Percentiles rank a stretch among this genome's conserved stretches.
Evolutionary conservation across 2,113 vertebrate species (phyloP).

Genomic region (Heptranchias perlo): DNA sequence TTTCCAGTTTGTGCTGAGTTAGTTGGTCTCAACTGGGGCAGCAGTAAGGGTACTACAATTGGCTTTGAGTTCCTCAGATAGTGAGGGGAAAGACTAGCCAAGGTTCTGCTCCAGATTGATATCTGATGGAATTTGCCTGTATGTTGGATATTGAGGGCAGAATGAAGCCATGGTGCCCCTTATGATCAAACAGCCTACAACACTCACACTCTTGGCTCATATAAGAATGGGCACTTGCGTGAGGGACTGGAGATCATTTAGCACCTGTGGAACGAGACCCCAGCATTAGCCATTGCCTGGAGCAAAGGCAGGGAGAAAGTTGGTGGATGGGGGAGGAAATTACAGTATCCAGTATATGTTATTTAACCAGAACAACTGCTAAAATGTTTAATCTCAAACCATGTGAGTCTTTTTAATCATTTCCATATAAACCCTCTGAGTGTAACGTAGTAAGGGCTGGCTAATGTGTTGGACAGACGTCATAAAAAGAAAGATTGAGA

Average conservation of each 20-base stretch:
- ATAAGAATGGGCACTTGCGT: neutral
- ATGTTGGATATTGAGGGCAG: neutral
- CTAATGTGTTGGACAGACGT: neutral
- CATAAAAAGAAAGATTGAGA: neutral
- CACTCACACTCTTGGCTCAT: neutral
- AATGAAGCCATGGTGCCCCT: neutral
- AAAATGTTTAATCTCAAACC: neutral
- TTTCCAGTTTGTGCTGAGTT: neutral
- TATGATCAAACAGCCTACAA: neutral
- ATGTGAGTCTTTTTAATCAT: neutral
- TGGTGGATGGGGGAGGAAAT: neutral
- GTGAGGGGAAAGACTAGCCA: neutral
- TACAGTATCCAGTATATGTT: neutral
- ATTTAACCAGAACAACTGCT: neutral
- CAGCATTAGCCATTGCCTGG: neutral
- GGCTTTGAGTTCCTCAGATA: neutral
- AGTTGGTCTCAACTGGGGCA: neutral
- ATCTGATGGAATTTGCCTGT: neutral
- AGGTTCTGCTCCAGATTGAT: neutral
- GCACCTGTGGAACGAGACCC: neutral
- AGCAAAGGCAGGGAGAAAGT: neutral
- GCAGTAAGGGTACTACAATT: neutral
- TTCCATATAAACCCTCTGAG: neutral
- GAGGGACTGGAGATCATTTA: neutral
- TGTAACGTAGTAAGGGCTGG: neutral